Evolutionary conservation across 2,888 invertebrate species (phyloP).

Genomic region (Pherbina coryleti): DNA sequence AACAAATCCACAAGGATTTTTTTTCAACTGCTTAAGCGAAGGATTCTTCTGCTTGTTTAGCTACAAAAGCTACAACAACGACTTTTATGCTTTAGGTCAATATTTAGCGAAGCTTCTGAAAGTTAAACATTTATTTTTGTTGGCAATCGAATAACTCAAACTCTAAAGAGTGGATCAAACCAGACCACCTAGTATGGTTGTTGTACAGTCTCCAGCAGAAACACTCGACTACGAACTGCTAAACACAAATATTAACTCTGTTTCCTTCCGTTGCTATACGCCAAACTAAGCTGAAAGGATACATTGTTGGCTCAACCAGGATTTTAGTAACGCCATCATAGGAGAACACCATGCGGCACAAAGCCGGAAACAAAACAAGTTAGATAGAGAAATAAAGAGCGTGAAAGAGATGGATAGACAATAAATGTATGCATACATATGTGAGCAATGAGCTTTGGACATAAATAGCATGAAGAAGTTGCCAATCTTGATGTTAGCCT

Average conservation of each 20-base stretch:
- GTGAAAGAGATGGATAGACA: not conserved
- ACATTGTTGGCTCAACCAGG: not conserved
- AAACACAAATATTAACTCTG: slow-evolving; percentile 30
- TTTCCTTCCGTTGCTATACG: slow-evolving; percentile 17
- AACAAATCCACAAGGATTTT: not conserved
- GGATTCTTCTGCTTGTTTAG: slow-evolving; percentile 1
- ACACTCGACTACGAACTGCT: not conserved
- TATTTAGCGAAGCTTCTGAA: slow-evolving; percentile 25
- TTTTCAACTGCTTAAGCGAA: not conserved
- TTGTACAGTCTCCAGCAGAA: not conserved
- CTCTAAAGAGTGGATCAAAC: not conserved
- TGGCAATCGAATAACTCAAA: not conserved
- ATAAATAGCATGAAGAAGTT: no score
- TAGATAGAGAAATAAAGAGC: not conserved
- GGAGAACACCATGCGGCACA: no score
- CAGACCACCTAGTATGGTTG: not conserved
- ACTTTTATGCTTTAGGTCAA: slow-evolving; percentile 33
- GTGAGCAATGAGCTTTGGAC: not conserved
- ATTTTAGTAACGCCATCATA: not conserved
- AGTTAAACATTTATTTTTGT: slow-evolving; percentile 30
- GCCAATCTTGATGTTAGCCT: not conserved
- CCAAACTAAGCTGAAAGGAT: not conserved
- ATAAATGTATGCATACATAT: slow-evolving; percentile 1
- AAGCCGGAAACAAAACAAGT: no score
- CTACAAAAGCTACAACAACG: slow-evolving; percentile 7